Evolutionary conservation across 2,797 vertebrate genomes (phyloP).

Genomic region (Diplodus puntazzo): DNA sequence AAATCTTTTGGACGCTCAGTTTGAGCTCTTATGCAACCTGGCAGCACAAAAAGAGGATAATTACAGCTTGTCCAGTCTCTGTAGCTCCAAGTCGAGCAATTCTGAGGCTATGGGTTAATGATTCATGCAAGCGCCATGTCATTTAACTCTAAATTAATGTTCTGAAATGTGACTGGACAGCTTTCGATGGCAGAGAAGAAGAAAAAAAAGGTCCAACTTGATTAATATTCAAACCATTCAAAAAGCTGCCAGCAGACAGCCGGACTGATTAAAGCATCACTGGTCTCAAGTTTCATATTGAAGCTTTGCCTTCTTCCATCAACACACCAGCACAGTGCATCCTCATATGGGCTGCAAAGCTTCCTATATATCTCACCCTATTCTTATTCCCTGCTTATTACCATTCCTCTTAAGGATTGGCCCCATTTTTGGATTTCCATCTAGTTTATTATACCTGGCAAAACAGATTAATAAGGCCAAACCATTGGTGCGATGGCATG

Average conservation of each 20-base stretch:
- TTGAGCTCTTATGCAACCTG: conserved; percentile 59
- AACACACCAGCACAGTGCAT: conserved; percentile 15
- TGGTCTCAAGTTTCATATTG: conserved; percentile 36
- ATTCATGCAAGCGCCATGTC: conserved; percentile 70
- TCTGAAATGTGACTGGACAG: conserved; percentile 64
- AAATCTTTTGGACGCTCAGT: conserved; percentile 36
- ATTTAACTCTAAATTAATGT: conserved; percentile 74
- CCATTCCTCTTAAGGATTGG: conserved; percentile 55
- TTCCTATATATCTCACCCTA: conserved; percentile 37
- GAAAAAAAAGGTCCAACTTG: conserved; percentile 36
- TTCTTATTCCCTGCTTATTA: conserved; percentile 37
- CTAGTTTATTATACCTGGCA: conserved; percentile 61
- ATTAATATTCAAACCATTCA: conserved; percentile 70
- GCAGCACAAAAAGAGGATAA: conserved; percentile 57
- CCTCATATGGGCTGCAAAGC: conserved; percentile 14
- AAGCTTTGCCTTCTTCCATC: conserved; percentile 38
- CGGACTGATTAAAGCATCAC: conserved; percentile 51
- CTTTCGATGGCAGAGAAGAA: conserved; percentile 38
- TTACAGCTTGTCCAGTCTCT: conserved; percentile 71
- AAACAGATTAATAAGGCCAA: conserved; percentile 67
- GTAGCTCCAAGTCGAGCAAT: conserved; percentile 52
- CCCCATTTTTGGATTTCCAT: conserved; percentile 50
- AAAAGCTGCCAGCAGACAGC: conserved; percentile 47
- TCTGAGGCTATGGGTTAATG: conserved; percentile 66
- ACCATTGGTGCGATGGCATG: conserved; percentile 31